phyloP scores from a whole-genome alignment of 2,113 vertebrate species.

The Pygathrix nemaeus region DNA sequence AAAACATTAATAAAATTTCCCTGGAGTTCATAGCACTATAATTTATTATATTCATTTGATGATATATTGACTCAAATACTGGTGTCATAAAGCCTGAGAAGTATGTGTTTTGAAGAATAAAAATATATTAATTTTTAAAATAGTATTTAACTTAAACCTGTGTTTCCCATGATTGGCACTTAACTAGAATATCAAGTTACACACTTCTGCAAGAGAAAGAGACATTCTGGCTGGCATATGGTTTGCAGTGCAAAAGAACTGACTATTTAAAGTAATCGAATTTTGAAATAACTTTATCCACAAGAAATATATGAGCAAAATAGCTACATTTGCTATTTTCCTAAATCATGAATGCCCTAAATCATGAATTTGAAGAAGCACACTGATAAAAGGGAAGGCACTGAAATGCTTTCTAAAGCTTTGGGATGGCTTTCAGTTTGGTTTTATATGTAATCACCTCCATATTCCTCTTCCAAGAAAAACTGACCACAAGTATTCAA shows the following conservation, averaged over 20 bases:
- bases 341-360: not conserved
- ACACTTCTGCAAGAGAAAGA: conserved; percentile 38
- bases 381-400: not conserved
- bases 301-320: conserved; percentile 18
- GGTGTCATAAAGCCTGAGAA: conserved; percentile 67
- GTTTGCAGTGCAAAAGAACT: not conserved
- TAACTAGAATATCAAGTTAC: conserved; percentile 14
- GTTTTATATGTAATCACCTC: not conserved
- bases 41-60: conserved; percentile 77
- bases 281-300: conserved; percentile 49
- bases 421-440: not conserved
- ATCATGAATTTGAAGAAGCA: not conserved
- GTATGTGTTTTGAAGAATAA: conserved; percentile 68
- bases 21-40: conserved; percentile 75
- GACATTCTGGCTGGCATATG: not conserved
- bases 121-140: conserved; percentile 65
- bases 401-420: not conserved
- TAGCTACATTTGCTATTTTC: not conserved
- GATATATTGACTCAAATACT: conserved; percentile 68
- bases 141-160: conserved; percentile 58
- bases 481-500: conserved; percentile 18
- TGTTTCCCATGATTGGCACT: conserved; percentile 55
- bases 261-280: conserved; percentile 29
- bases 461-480: conserved; percentile 31
- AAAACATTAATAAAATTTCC: conserved; percentile 83